phyloP scores from a whole-genome alignment of 1,140 invertebrate species.

The Micrasema longulum region DNA sequence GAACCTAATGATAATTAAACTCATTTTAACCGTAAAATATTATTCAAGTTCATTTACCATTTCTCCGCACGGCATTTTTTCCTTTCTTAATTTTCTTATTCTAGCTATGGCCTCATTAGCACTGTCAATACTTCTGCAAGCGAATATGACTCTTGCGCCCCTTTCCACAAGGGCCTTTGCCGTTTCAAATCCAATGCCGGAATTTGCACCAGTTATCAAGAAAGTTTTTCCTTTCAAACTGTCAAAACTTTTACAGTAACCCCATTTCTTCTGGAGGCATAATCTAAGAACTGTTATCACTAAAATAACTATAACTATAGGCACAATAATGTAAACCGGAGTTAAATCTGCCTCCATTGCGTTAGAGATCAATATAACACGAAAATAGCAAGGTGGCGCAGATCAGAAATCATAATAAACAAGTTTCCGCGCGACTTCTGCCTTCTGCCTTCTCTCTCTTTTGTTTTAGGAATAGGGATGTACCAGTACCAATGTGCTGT shows the following conservation, averaged over 20 bases:
- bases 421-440: neutral
- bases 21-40: too few species aligned
- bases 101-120: constrained; percentile 71
- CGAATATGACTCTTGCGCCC: constrained; percentile 79
- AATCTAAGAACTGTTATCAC: constrained; percentile 18
- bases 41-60: constrained; percentile 63
- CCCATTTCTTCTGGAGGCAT: constrained; percentile 31
- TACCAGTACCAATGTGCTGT: too few species aligned
- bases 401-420: neutral
- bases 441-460: too few species aligned
- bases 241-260: constrained; percentile 27
- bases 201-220: constrained; percentile 84
- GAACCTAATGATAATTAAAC: too few species aligned
- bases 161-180: constrained; percentile 74
- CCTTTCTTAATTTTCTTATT: constrained; percentile 68
- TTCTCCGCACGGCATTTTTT: constrained; percentile 68
- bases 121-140: constrained; percentile 74
- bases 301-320: constrained; percentile 9
- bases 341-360: constrained; percentile 33
- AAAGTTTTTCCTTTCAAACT: constrained; percentile 67
- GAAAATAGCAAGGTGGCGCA: too few species aligned
- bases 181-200: constrained; percentile 83
- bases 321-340: constrained; percentile 22
- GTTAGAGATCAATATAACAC: neutral
- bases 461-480: neutral